phyloP scores from a whole-genome alignment of 2,797 vertebrate species.

The Eospalax fontanierii region DNA sequence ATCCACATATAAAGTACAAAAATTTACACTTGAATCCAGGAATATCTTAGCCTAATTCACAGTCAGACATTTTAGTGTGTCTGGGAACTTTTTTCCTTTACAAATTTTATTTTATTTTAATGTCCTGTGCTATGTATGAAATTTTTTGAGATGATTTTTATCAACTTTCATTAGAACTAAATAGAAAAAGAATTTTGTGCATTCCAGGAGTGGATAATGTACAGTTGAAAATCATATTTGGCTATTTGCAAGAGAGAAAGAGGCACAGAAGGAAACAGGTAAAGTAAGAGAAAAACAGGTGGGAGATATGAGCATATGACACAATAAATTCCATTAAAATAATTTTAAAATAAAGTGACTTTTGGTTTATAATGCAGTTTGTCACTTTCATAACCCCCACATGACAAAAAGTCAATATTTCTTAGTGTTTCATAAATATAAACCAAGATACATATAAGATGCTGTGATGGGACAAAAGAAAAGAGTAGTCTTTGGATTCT shows the following conservation, averaged over 20 bases:
- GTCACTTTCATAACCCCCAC: background rate
- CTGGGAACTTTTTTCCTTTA: background rate
- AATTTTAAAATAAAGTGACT: background rate
- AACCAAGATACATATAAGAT: background rate
- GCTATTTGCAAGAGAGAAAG: too few species aligned
- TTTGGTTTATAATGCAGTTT: background rate
- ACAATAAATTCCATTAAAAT: too few species aligned
- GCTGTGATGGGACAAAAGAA: background rate
- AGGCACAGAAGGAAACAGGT: too few species aligned
- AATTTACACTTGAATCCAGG: slow-evolving; percentile 71
- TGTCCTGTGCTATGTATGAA: slow-evolving; percentile 52
- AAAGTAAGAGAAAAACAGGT: too few species aligned
- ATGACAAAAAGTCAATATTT: background rate
- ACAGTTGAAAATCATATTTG: background rate
- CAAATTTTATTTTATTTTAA: slow-evolving; percentile 67
- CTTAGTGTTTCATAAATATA: background rate
- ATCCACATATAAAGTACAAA: background rate
- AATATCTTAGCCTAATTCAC: slow-evolving; percentile 77
- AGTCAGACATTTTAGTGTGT: slow-evolving; percentile 72
- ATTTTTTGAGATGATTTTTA: slow-evolving; percentile 49
- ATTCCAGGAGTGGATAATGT: slow-evolving; percentile 2
- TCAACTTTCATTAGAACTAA: slow-evolving; percentile 36
- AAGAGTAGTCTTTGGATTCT: background rate
- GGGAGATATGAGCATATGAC: too few species aligned
- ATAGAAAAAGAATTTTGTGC: slow-evolving; percentile 38